Evolutionary conservation across 2,797 vertebrate species (phyloP), one percentile per base, ranked within the genome.

Genomic region (Chloroceryle inda): DNA sequence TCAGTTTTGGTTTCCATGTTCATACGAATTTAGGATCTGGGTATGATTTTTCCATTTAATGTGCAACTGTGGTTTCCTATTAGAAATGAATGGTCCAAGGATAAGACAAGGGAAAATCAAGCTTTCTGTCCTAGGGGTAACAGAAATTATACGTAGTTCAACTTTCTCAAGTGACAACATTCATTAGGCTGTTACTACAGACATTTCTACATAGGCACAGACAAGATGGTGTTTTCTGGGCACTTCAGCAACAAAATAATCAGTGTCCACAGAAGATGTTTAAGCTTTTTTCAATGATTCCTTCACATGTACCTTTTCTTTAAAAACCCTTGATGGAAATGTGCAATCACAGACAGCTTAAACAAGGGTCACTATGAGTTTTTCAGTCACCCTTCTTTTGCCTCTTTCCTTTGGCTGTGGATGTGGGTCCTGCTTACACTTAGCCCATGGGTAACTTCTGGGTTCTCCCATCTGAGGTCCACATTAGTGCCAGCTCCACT

Each of bases 21-120:
- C 85, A 35, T 62, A 69, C 38, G 71, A 73, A 73, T 94, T 94
- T 85, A 90, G 63, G 73, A 63, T 82, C 83, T 88, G 69, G 44
- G 67, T 68, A 69, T 96, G 79, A 78, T 79, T 67, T 90, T 88
- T 74, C 52, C 3, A 4, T 77, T 61, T 91, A 69, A 1, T 24
- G 10, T 63, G 18, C 79, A 73, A 1, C 77, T 80, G 23, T 88
- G 73, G 71, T 74, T 94, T 63, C 71, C 89, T 93, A 66, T 87
- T 9, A 1, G 59, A 88, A 94, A 76, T 74, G 82, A 91, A 62
- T 62, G 89, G 42, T 88, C 64, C 79, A 76, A 91, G 50, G 49
- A 66, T 75, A 76, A 96, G 94, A 94, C 74, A 90, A 85, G 77
- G 71, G 71, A 82, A 92, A 92, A 90, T 82, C 83, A 94, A 89